Evolutionary conservation across 2,797 vertebrate genomes (phyloP), one percentile per base, ranked within the genome.

Genomic region (Otolemur crassicaudatus): DNA sequence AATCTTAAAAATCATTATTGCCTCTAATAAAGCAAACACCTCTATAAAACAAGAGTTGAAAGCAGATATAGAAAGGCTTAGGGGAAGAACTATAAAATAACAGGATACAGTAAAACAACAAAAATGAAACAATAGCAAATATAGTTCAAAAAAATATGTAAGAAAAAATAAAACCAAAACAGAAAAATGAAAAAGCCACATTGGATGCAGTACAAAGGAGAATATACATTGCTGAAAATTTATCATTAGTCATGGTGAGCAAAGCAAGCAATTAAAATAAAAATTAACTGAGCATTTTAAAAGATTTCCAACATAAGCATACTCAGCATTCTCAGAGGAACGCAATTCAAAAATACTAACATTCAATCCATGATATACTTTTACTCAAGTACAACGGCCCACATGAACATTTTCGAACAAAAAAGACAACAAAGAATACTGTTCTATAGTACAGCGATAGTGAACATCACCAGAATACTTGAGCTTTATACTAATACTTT

Each of bases 1-100:
- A 96, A 87, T 43, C 83, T 79, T 58, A 69, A 58, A 91, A 94
- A 86, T 56, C 19, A 84, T 22, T 83, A 37, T 43, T 82, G 90
- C 22, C 10, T 6, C 27, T 43, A 56, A 70, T 67, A 87, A 91
- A 70, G 6, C 19, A 91, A 94, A 72, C 5, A 77, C 16, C 17
- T 90, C 81, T 69, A 77, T 69, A 89, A 94, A 91, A 77, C 19
- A 92, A 75, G 87, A 96, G n/a, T 65, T 27, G 10, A 67, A 87
- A 65, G 10, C 12, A 93, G 43, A 81, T 40, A 84, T 2, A 90
- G 69, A 79, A 83, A 86, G 37, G 40, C 31, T 92, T 49, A 87
- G 53, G 27, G 37, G 40, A 93, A 43, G 76, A 12, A 65, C n/a
- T 77, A 40, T 34, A 73, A 90, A 95, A 85, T 65, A 90, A 22